Conservation (phyloP, 2,113 vertebrate species). For the Scytalopus superciliaris region DNA sequence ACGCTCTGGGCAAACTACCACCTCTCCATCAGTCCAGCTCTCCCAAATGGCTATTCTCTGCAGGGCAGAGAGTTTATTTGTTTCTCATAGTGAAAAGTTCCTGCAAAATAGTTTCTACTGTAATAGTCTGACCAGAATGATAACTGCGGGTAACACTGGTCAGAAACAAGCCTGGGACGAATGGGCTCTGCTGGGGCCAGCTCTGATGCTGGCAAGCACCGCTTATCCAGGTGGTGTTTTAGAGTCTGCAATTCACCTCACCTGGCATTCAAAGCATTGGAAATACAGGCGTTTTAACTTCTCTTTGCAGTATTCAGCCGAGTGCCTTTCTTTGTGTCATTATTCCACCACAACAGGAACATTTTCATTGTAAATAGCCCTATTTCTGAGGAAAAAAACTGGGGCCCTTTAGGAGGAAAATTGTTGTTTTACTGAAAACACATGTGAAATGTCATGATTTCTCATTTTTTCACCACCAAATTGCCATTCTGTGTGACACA, state of each 20-base stretch:
- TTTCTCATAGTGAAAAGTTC: background rate
- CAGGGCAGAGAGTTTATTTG: constrained; percentile 37
- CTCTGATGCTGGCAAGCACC: accelerated
- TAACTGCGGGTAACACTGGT: background rate
- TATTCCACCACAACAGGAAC: constrained; percentile 57
- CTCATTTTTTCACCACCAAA: constrained; percentile 58
- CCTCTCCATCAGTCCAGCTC: constrained; percentile 9
- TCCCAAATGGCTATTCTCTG: constrained; percentile 3
- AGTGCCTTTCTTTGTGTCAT: constrained; percentile 33
- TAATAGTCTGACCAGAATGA: background rate
- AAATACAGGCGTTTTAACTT: background rate
- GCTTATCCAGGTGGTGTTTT: background rate
- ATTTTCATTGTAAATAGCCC: constrained; percentile 63
- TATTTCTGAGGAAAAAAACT: constrained; percentile 38
- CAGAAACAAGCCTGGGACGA: background rate
- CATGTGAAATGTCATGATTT: constrained; percentile 69
- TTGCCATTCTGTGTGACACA: constrained; percentile 64
- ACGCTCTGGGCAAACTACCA: constrained; percentile 58
- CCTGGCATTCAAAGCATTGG: background rate
- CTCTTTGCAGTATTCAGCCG: background rate
- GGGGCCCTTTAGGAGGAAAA: constrained; percentile 56
- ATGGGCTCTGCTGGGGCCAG: background rate
- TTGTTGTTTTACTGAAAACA: constrained; percentile 65
- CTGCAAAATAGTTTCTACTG: background rate
- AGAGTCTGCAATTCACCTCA: background rate